A percentile compares a stretch with the other conserved stretches of the same genome.
Conservation (phyloP, 2,113 vertebrate species). For the Epinephelus moara region DNA sequence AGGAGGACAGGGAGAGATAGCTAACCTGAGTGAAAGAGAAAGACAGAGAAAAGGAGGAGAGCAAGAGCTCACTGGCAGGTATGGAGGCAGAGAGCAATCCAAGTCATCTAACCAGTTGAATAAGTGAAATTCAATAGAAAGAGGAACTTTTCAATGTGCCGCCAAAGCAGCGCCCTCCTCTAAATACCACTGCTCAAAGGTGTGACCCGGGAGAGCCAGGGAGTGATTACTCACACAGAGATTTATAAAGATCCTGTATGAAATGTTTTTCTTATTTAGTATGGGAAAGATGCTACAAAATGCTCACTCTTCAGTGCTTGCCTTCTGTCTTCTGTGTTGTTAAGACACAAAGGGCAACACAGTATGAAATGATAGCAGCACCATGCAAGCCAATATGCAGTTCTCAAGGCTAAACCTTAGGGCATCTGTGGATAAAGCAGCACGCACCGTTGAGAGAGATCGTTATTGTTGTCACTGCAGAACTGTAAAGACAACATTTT, state of each 20-base stretch:
- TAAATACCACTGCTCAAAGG: slow-evolving; percentile 32
- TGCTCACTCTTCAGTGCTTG: neutral
- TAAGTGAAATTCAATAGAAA: slow-evolving; percentile 51
- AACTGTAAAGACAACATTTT: slow-evolving; percentile 13
- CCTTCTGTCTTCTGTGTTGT: neutral
- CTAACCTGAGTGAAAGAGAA: slow-evolving; percentile 63
- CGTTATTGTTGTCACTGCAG: neutral
- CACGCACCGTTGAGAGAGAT: neutral
- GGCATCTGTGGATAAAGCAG: neutral
- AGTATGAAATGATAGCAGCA: neutral
- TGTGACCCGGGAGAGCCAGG: neutral
- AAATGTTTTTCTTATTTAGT: slow-evolving; percentile 9
- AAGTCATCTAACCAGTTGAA: slow-evolving; percentile 56
- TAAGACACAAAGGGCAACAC: neutral
- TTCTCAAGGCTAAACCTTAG: neutral
- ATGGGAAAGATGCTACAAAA: neutral
- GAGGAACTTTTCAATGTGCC: slow-evolving; percentile 36
- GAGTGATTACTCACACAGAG: slow-evolving; percentile 8
- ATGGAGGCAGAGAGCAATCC: slow-evolving; percentile 48
- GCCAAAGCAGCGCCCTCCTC: neutral
- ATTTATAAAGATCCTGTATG: slow-evolving; percentile 1
- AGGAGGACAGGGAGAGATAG: slow-evolving; percentile 62
- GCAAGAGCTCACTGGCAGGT: slow-evolving; percentile 48
- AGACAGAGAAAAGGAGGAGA: slow-evolving; percentile 42
- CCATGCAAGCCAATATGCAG: neutral